Base-by-base conservation (phyloP, 1,140 invertebrate species). In the Chironomus striatipennis region DNA sequence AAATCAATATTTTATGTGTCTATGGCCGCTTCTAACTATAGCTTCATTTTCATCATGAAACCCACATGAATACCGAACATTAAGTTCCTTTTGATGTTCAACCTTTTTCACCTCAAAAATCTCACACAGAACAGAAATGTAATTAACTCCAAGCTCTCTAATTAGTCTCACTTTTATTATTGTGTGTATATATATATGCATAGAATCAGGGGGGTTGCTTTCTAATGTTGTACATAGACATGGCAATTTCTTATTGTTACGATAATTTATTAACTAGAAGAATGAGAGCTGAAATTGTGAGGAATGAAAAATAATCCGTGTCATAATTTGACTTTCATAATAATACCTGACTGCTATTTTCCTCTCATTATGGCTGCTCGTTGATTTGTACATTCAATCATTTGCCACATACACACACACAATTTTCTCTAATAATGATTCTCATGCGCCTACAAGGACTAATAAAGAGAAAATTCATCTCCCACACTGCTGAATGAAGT, bases 81-180 rank as follows among this genome's bases (percentile, higher is more conserved):
- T 34, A 34, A 34, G 24, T 34, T 34, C 24, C 24, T 34, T 34
- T 34, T 34, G 24, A 34, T 34, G 24, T 34, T 34, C 24, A 34
- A 34, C 24, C 24, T 34, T 57, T 57, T 47, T 57, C 12, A 15
- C n/a, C 4, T 57, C 47, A 57, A 57, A 57, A 57, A 57, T n/a
- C 47, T n/a, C 47, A 12, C 15, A n/a, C 47, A 15, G 47, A n/a
- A 57, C 47, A 15, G 47, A n/a, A 57, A 7, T 57, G 47, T 57
- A 57, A 57, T 57, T 57, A 57, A 57, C n/a, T 57, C 47, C 47
- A n/a, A 57, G 47, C 47, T 57, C 47, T 57, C 47, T 57, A 57
- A 57, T 57, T 57, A 57, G 47, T 57, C 47, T 57, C 47, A 57
- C 47, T 12, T 57, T 12, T 57, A 57, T 8, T 15, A 47, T 34